phyloP scores from a whole-genome alignment of 2,888 invertebrate genomes.

The Schrankia costaestrigalis region DNA sequence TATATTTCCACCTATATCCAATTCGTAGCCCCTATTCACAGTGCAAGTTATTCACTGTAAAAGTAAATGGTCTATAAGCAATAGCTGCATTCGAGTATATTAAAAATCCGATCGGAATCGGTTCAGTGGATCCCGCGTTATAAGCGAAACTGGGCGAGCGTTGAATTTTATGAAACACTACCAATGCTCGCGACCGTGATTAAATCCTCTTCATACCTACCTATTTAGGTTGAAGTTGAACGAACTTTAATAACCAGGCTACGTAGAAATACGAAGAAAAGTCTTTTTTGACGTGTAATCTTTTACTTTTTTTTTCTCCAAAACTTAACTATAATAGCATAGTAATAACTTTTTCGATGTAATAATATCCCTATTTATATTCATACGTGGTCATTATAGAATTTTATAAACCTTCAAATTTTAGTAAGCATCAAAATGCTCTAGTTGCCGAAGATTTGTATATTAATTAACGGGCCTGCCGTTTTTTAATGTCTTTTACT shows the following conservation, averaged over 20 bases:
- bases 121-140: constrained; percentile 28
- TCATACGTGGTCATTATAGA: constrained; percentile 12
- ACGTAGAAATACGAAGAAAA: constrained; percentile 26
- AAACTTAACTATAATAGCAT: constrained; percentile 11
- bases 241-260: constrained; percentile 30
- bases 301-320: constrained; percentile 16
- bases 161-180: constrained; percentile 39
- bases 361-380: constrained; percentile 8
- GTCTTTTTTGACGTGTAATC: constrained; percentile 20
- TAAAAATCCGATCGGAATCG: constrained; percentile 33
- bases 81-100: constrained; percentile 26
- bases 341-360: constrained; percentile 7
- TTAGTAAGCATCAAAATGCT: too few relatives aligned
- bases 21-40: neutral
- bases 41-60: constrained; percentile 12
- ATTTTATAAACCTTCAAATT: constrained; percentile 7
- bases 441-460: too few relatives aligned
- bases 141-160: constrained; percentile 29
- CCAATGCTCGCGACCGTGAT: constrained; percentile 33
- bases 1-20: neutral
- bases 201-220: constrained; percentile 29
- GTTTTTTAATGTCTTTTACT: too few relatives aligned
- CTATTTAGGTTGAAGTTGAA: constrained; percentile 37
- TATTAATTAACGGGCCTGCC: too few relatives aligned
- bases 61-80: constrained; percentile 22